phyloP scores from a whole-genome alignment of 2,888 invertebrate species.

The Acleris literana region DNA sequence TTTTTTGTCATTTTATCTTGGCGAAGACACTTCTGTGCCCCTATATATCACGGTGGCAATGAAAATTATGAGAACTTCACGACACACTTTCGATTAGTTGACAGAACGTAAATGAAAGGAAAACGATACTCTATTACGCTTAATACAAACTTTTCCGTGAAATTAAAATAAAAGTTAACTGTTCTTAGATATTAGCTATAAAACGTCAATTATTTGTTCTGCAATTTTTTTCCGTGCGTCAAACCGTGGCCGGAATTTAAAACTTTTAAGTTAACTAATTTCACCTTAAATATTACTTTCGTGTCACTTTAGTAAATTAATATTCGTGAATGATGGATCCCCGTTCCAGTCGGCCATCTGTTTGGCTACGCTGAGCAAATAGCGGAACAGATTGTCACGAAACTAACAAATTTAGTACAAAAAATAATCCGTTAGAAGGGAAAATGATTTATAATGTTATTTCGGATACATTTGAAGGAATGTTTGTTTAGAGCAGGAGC shows the following conservation, averaged over 20 bases:
- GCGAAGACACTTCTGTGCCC: too few species aligned
- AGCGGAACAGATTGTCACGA: conserved; percentile 82
- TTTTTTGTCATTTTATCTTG: too few species aligned
- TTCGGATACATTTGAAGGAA: conserved; percentile 73
- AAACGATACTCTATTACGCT: too few species aligned
- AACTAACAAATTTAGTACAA: conserved; percentile 76
- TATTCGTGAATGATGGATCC: conserved; percentile 68
- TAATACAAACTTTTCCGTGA: too few species aligned
- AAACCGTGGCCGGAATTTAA: background rate
- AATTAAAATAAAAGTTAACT: too few species aligned
- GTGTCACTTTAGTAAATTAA: conserved; percentile 56
- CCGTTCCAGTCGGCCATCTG: conserved; percentile 61
- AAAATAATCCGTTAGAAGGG: conserved; percentile 61
- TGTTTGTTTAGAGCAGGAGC: conserved; percentile 66
- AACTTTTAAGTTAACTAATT: conserved; percentile 13
- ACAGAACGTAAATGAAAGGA: too few species aligned
- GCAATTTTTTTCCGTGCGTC: background rate
- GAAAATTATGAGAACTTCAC: too few species aligned
- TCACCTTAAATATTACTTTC: conserved; percentile 15
- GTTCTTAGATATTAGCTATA: too few species aligned
- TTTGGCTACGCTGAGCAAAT: conserved; percentile 78
- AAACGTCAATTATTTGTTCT: too few species aligned
- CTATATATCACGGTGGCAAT: too few species aligned
- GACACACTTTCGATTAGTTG: too few species aligned
- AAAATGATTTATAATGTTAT: conserved; percentile 82